Evolutionary conservation across 2,797 vertebrate genomes (phyloP), one percentile per base, ranked within the genome.

Genomic region (Astyanax mexicanus): DNA sequence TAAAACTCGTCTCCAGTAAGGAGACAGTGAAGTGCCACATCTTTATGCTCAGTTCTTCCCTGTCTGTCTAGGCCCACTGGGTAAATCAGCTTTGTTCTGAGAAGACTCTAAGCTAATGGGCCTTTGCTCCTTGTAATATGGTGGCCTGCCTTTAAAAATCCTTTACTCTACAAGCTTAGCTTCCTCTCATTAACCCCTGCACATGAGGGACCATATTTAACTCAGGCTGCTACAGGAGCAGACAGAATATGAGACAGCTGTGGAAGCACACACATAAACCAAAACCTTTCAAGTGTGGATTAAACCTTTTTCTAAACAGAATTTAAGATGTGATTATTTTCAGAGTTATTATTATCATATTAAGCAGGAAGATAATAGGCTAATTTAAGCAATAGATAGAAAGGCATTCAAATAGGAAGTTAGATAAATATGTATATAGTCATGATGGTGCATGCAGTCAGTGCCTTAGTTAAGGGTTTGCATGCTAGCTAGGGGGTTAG

Each of bases 31-130:
- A 25, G 6, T 15, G 0, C 25, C 2, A 60, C 4, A n/a, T 12
- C 42, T 38, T 38, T 55, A 44, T 66, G 29, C 3, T 38, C 10
- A n/a, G 6, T 10, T 45, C 11, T n/a, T 38, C 12, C 23, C 23
- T 40, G 32, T 68, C 19, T 42, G 7, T 49, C 21, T 64, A 35
- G 37, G 13, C 47, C 38, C 32, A 76, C 17, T 21, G 19, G 5
- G 17, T 60, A 60, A 35, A 60, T 23, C n/a, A 74, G 71, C 64
- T 81, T 72, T 74, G 51, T 78, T 74, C 52, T 29, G 21, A 75
- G 62, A 45, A 75, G 66, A 32, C 37, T 38, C 52, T 72, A 77
- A 72, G 29, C 61, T 44, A 66, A 4, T 35, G 49, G 47, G 57
- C 44, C 42, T 72, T 77, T 65, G 74, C 44, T 44, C 12, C 47